phyloP scores from a whole-genome alignment of 2,797 vertebrate genomes.

The Catostomus latipinnis region DNA sequence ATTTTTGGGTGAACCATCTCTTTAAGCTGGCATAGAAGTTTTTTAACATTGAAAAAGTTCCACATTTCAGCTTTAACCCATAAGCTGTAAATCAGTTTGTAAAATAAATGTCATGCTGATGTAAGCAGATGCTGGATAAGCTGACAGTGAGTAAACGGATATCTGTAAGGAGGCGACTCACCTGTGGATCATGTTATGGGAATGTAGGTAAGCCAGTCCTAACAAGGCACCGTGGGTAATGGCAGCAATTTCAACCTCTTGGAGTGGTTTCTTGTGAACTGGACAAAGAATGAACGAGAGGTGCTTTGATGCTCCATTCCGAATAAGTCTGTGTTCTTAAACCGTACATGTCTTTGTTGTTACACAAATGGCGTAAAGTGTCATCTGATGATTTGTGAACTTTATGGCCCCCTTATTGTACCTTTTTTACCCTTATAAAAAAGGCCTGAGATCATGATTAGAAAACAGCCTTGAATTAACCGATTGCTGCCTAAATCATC shows the following conservation, averaged over 20 bases:
- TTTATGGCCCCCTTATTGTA: background rate
- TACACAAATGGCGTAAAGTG: background rate
- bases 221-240: conserved; percentile 99
- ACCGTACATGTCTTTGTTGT: background rate
- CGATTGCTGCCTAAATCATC: background rate
- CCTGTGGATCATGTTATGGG: conserved; percentile 98
- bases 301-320: background rate
- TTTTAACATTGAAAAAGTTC: no score
- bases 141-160: background rate
- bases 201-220: conserved; percentile 98
- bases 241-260: conserved; percentile 98
- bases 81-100: background rate
- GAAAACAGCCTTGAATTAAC: conserved; percentile 3
- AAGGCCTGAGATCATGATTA: background rate
- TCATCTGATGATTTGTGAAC: background rate
- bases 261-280: conserved; percentile 99
- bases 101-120: background rate
- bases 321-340: background rate
- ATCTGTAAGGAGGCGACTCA: conserved; percentile 65
- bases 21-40: no score
- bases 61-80: no score
- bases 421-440: background rate
- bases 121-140: background rate
- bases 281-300: background rate
- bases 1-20: no score